Conservation (phyloP, 2,797 vertebrate genomes). For the Echeneis naucrates region DNA sequence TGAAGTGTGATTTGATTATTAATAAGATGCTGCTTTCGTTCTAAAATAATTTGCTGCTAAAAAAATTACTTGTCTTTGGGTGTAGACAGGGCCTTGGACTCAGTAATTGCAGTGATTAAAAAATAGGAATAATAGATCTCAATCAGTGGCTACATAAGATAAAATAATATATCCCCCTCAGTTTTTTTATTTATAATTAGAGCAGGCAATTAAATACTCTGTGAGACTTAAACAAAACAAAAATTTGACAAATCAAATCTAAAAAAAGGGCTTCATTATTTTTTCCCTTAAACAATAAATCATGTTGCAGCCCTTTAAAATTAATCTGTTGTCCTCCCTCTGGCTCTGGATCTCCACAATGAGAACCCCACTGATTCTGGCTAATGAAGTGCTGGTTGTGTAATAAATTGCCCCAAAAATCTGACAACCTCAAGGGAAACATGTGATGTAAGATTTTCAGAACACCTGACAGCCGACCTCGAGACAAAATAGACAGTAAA, state of each 20-base stretch:
- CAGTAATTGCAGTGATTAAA: no score
- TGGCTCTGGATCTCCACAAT: background rate
- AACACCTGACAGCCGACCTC: background rate
- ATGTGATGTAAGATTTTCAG: background rate
- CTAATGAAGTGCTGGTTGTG: constrained; percentile 14
- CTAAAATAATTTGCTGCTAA: background rate
- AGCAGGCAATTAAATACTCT: background rate
- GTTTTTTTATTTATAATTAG: background rate
- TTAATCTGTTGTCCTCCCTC: background rate
- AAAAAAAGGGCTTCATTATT: background rate
- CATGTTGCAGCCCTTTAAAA: constrained; percentile 1
- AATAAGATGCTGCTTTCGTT: background rate
- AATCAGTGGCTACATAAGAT: background rate
- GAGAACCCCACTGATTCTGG: background rate
- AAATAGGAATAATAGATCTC: no score
- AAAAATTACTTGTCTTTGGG: background rate
- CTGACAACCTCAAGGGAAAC: background rate
- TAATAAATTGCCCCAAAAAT: constrained; percentile 19
- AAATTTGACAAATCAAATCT: background rate
- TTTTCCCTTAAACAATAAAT: background rate
- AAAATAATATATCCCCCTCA: background rate
- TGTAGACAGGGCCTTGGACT: background rate
- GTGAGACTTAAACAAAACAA: background rate
- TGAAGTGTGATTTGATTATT: background rate
- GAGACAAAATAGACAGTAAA: background rate